Percentiles rank a stretch among this genome's conserved stretches.
Conservation (phyloP, 2,797 vertebrate species). For the Gymnodraco acuticeps region DNA sequence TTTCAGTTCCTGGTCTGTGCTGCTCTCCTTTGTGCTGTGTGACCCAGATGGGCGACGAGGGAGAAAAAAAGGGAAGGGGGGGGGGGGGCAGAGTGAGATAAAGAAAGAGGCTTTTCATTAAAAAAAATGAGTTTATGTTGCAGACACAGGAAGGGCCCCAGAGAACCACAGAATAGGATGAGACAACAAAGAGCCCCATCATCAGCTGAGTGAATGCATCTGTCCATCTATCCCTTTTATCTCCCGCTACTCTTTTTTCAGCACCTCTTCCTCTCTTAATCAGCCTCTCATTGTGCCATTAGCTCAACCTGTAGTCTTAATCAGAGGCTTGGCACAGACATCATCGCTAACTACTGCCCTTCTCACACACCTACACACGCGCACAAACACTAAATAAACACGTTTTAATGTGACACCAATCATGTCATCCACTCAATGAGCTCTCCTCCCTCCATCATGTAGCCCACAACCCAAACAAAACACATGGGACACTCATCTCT, state of each 20-base stretch:
- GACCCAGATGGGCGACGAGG: conserved; percentile 75
- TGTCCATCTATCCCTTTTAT: conserved; percentile 75
- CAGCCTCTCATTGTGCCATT: conserved; percentile 79
- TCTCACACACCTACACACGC: conserved; percentile 57
- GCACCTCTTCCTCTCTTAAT: conserved; percentile 68
- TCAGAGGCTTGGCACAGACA: conserved; percentile 83
- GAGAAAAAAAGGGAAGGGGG: conserved; percentile 40
- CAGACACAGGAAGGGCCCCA: conserved; percentile 69
- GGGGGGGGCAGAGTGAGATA: conserved; percentile 36
- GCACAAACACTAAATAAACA: conserved; percentile 78
- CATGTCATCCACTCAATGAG: conserved; percentile 77
- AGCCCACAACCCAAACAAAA: conserved; percentile 68
- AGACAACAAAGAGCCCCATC: conserved; percentile 81
- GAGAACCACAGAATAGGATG: conserved; percentile 74
- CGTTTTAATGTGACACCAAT: conserved; percentile 81
- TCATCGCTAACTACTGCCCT: conserved; percentile 60
- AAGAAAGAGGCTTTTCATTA: conserved; percentile 72
- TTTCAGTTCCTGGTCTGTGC: conserved; percentile 47
- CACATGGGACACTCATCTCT: conserved; percentile 64
- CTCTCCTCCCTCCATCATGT: conserved; percentile 49
- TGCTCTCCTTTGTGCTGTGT: conserved; percentile 51
- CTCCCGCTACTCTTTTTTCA: conserved; percentile 53
- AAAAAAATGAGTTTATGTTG: conserved; percentile 62
- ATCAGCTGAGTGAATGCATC: conserved; percentile 79
- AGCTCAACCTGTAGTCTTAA: conserved; percentile 89